Evolutionary conservation across 2,113 vertebrate species (phyloP), one percentile per base, ranked within the genome.

Genomic region (Aspiorhynchus laticeps): DNA sequence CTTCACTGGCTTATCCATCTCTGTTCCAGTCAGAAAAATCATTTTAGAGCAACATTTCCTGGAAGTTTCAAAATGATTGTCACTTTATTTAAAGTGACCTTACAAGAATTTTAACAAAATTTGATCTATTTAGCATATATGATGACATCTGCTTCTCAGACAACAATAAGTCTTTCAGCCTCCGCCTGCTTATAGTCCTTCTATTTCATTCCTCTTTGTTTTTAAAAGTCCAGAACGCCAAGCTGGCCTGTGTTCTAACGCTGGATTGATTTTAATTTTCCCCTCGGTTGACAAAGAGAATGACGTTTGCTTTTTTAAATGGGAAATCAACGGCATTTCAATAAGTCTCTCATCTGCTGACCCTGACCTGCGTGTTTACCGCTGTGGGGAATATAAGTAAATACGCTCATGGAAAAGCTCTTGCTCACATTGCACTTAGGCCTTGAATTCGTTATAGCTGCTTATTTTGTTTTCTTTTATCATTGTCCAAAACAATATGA

Each of bases 251-350:
- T 17, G 79, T 80, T 80, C 79, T 80, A 33, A 80, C 36, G 24
- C 21, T 41, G 21, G 53, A 41, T 7, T 65, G 79, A 63, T 65
- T 81, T 65, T 28, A 5, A 81, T 81, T 65, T 81, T 81, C 59
- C n/a, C 61, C 59, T 46, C 5, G 56, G 79, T 81, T 56, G 28
- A 56, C 56, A 80, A 80, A 81, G n/a, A 26, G 79, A 24, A 65
- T 81, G 79, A 81, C 59, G 56, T 80, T 80, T 80, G 14, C 79
- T 80, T 38, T 38, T 80, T 24, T 63, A 63, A 61, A 80, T 41
- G 14, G 41, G n/a, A 81, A 81, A 38, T 80, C 78, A 61, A 75
- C 73, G 3, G 78, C 11, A 59, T 80, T 63, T 43, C 79, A 81
- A 65, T 28, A 65, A 43, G 14, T 5, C 24, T 59, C 19, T 61